A percentile compares a stretch with the other conserved stretches of the same genome.
Evolutionary conservation across 2,888 invertebrate genomes (phyloP).

Genomic region (Drosophila anomalata): DNA sequence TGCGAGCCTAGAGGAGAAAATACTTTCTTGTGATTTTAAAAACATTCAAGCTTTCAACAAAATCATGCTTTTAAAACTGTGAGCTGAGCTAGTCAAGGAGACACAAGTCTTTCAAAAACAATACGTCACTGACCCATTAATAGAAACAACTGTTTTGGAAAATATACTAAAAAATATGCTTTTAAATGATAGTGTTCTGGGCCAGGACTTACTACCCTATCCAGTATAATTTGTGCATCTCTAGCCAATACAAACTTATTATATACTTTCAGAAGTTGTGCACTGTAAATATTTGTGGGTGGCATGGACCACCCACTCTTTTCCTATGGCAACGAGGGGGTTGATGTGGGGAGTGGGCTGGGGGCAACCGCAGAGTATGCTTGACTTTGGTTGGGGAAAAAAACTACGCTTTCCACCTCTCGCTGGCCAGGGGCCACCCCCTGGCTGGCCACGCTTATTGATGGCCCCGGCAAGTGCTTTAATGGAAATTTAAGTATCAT

Average conservation of each 20-base stretch:
- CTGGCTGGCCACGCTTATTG: constrained; percentile 59
- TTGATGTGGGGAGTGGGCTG: background rate
- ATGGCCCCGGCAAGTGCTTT: constrained; percentile 76
- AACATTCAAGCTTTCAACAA: too few relatives aligned
- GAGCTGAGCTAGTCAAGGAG: too few relatives aligned
- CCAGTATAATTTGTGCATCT: constrained; percentile 38
- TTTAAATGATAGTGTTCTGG: constrained; percentile 14
- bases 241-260: constrained; percentile 38
- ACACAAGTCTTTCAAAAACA: background rate
- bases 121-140: background rate
- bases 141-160: background rate
- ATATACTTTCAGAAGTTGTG: constrained; percentile 60
- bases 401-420: constrained; percentile 51
- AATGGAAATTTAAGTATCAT: constrained; percentile 80
- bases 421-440: background rate
- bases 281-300: constrained; percentile 66
- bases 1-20: background rate
- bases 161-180: constrained; percentile 5
- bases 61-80: too few relatives aligned
- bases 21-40: background rate
- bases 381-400: constrained; percentile 57
- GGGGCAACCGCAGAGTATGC: constrained; percentile 62
- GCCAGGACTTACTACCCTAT: background rate
- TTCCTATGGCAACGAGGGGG: constrained; percentile 11
- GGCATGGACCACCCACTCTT: constrained; percentile 21